phyloP scores from a whole-genome alignment of 2,797 vertebrate genomes.

The Centroberyx gerrardi region DNA sequence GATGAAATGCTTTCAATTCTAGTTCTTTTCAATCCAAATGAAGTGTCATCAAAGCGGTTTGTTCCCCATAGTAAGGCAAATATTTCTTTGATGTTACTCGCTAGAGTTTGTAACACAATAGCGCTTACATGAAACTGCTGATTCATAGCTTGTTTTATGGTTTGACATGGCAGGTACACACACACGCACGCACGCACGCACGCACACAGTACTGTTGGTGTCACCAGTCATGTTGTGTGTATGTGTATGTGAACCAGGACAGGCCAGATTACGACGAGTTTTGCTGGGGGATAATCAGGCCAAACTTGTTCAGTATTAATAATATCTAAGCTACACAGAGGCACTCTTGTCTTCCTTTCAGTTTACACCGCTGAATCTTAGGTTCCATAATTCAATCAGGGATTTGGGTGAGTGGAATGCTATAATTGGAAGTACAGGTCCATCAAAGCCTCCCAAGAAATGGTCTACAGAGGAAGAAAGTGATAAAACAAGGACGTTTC shows the following conservation, averaged over 20 bases:
- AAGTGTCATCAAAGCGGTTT: no score
- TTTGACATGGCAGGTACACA: not conserved
- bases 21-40: no score
- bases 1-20: not conserved
- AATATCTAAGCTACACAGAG: slow-evolving; percentile 41
- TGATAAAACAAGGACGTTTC: slow-evolving; percentile 21
- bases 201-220: not conserved
- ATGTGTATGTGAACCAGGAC: slow-evolving; percentile 24
- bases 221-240: not conserved
- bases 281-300: slow-evolving; percentile 29
- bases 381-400: slow-evolving; percentile 49
- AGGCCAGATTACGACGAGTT: slow-evolving; percentile 33
- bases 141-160: not conserved
- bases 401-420: slow-evolving; percentile 50
- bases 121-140: not conserved
- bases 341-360: slow-evolving; percentile 46
- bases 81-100: no score
- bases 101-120: no score
- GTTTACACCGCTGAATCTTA: slow-evolving; percentile 32
- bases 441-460: slow-evolving; percentile 24
- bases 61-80: no score
- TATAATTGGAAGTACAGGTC: slow-evolving; percentile 44
- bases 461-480: not conserved
- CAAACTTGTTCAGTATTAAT: slow-evolving; percentile 34
- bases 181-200: not conserved